Evolutionary conservation across 23 tunicate genomes (phyloP), one percentile per base, ranked within the genome.

Genomic region (Halocynthia roretzi): DNA sequence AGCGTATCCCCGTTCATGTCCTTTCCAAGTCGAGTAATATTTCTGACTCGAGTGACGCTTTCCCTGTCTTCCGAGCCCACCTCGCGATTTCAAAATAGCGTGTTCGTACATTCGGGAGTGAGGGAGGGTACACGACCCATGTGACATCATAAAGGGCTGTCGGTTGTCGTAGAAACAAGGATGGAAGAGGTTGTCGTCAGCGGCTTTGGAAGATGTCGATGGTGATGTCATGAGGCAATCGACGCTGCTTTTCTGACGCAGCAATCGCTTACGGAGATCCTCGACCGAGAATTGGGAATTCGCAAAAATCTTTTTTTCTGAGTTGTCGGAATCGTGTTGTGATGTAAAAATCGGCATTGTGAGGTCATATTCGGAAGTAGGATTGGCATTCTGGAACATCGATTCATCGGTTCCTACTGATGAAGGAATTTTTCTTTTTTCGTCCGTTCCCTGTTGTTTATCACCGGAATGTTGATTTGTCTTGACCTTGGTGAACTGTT

Each of bases 191-290:
- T 65, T 48, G 9, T 40, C 22, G 9, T 20, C 31, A 11, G 70
- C 70, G 5, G n/a, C n/a, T 11, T 6, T 48, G 48, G 31, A 20
- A 9, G 70, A 65, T 15, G 70, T 20, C 15, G 70, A 20, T 10
- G 70, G 70, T 65, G 70, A 65, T 48, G 70, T 65, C 19, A 65
- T 0, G 31, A 65, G 22, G 9, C 48, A 65, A 20, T 65, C 70
- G 14, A 48, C 31, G 22, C 48, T 48, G 0, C 48, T 48, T 65
- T 65, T 65, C 10, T 65, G 70, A 10, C 22, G 70, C 31, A 65
- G 5, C 70, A 65, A 65, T 65, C 70, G 22, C 31, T 48, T 65
- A 20, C 31, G 22, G 2, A 65, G 19, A 65, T 40, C 70, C 2
- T 9, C 19, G 9, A 48, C 70, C 1, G 70, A 65, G 19, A 65